Percentiles rank a stretch among this genome's conserved stretches.
Evolutionary conservation across 2,797 vertebrate species (phyloP).

Genomic region (Gambusia yucatana): DNA sequence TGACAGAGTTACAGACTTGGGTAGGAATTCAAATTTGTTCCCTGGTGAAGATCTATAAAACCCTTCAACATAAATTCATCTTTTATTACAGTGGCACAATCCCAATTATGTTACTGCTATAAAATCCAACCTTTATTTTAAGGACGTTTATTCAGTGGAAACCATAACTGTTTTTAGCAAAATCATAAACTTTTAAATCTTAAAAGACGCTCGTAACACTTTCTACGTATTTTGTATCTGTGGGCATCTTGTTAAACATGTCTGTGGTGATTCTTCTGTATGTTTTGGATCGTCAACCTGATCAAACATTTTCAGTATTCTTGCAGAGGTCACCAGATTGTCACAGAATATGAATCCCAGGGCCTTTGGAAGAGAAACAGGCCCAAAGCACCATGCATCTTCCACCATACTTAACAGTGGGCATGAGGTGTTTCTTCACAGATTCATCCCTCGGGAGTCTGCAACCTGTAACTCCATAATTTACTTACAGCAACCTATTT

Average conservation of each 20-base stretch:
- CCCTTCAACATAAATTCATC: not conserved
- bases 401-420: not conserved
- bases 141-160: not conserved
- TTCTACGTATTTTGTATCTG: not conserved
- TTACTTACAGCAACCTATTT: too few species aligned
- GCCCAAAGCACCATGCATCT: not conserved
- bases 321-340: not conserved
- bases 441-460: not conserved
- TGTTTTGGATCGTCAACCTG: not conserved
- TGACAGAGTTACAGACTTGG: not conserved
- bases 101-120: not conserved
- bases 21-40: not conserved
- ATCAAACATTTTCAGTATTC: not conserved
- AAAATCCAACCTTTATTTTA: conserved; percentile 1
- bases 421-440: not conserved
- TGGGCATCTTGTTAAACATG: not conserved
- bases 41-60: conserved; percentile 1
- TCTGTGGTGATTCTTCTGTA: not conserved
- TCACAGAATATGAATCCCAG: not conserved
- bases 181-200: not conserved
- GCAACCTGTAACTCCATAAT: too few species aligned
- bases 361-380: not conserved
- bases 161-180: not conserved
- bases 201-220: not conserved
- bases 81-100: not conserved